phyloP scores from a whole-genome alignment of 1,140 invertebrate genomes.

The Zaprionus kolodkinae region DNA sequence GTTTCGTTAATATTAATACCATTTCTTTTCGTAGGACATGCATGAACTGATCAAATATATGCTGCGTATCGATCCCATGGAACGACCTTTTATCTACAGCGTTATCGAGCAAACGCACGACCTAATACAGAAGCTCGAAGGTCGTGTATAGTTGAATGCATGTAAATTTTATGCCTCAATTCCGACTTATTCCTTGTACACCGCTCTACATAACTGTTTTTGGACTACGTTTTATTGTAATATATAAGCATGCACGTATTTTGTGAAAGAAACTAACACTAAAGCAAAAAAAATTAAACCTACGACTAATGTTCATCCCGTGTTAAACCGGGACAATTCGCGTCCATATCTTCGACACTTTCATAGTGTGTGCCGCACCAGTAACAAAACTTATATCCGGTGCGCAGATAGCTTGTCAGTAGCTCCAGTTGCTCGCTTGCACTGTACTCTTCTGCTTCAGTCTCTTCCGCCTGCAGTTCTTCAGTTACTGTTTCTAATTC shows the following conservation, averaged over 20 bases:
- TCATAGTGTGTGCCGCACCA: constrained; percentile 90
- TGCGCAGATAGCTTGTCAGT: constrained; percentile 88
- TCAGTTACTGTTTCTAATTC: constrained; percentile 56
- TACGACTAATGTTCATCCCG: constrained; percentile 87
- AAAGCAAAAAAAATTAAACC: constrained; percentile 23
- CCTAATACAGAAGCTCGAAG: constrained; percentile 85
- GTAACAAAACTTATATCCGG: constrained; percentile 90
- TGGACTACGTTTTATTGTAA: constrained; percentile 74
- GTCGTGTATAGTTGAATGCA: constrained; percentile 81
- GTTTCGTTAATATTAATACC: neutral
- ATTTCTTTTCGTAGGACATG: constrained; percentile 86
- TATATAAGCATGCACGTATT: constrained; percentile 67
- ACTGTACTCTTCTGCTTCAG: constrained; percentile 71
- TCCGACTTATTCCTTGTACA: constrained; percentile 47
- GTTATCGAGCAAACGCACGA: constrained; percentile 88
- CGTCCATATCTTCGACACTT: constrained; percentile 86
- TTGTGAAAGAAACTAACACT: constrained; percentile 46
- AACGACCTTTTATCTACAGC: constrained; percentile 90
- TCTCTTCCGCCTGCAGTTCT: constrained; percentile 63
- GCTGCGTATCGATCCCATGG: constrained; percentile 90
- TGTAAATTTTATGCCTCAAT: constrained; percentile 22
- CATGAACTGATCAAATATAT: constrained; percentile 89
- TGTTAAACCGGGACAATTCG: constrained; percentile 89
- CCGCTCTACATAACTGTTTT: constrained; percentile 64
- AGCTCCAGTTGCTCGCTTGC: constrained; percentile 87